Percentiles rank a stretch among this genome's conserved stretches.
Evolutionary conservation across 2,888 invertebrate species (phyloP).

Genomic region (Scaptomyza flava): DNA sequence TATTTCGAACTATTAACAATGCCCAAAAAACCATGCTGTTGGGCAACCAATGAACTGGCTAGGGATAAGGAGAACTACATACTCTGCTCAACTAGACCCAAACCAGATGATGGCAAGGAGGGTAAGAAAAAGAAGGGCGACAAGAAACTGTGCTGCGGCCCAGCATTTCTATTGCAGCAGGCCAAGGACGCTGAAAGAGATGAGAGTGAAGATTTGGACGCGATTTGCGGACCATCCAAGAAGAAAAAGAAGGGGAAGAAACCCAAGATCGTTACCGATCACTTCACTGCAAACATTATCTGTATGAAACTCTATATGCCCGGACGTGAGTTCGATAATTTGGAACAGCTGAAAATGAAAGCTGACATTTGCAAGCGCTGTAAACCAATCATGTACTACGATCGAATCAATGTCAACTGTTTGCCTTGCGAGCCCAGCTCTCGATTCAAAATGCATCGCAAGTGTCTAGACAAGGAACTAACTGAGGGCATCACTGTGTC

Average conservation of each 20-base stretch:
- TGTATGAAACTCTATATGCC: constrained; percentile 59
- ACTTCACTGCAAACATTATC: constrained; percentile 53
- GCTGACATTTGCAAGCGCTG: constrained; percentile 51
- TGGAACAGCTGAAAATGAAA: constrained; percentile 30
- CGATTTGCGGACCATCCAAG: constrained; percentile 8
- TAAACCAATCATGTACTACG: constrained; percentile 30
- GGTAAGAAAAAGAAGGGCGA: constrained; percentile 28
- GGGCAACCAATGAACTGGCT: constrained; percentile 38
- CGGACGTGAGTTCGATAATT: constrained; percentile 53
- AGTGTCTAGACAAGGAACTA: constrained; percentile 55
- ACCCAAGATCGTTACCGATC: constrained; percentile 31
- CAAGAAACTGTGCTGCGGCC: constrained; percentile 43
- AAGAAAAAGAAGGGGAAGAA: constrained; percentile 33
- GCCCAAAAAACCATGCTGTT: constrained; percentile 41
- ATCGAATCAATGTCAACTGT: constrained; percentile 60
- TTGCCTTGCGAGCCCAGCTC: constrained; percentile 43
- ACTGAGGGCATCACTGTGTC: constrained; percentile 53
- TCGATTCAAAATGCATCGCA: constrained; percentile 40
- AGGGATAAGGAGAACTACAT: constrained; percentile 50
- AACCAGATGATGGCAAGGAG: constrained; percentile 8
- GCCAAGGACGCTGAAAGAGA: constrained; percentile 25
- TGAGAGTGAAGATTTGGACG: constrained; percentile 6
- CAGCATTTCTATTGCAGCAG: constrained; percentile 43
- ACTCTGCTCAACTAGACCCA: constrained; percentile 41
- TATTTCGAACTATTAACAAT: constrained; percentile 8